Evolutionary conservation across 2,888 invertebrate species (phyloP).

Genomic region (Frankliniella intonsa): DNA sequence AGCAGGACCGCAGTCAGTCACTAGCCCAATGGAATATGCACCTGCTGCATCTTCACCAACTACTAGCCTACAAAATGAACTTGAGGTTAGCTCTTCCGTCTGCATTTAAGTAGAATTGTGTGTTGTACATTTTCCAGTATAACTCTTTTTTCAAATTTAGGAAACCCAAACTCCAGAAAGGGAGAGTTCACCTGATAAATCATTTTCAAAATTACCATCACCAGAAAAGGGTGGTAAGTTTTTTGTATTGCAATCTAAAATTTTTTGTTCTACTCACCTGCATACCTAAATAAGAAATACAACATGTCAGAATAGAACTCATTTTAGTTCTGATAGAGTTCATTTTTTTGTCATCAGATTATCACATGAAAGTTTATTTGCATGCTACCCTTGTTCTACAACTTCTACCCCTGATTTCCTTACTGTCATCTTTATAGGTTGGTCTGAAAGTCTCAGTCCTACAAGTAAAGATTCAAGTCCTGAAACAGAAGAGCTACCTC

Average conservation of each 20-base stretch:
- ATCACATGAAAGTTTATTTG: no score
- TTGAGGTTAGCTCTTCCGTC: constrained; percentile 35
- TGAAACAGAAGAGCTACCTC: constrained; percentile 40
- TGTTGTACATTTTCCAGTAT: neutral
- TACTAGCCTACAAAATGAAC: constrained; percentile 43
- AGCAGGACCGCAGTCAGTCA: constrained; percentile 41
- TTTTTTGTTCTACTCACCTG: neutral
- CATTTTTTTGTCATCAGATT: neutral
- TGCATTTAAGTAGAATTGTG: neutral
- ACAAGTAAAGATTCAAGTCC: constrained; percentile 41
- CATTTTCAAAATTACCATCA: constrained; percentile 1
- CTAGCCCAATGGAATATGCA: constrained; percentile 40
- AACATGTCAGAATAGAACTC: neutral
- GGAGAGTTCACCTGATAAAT: neutral
- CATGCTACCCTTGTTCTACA: neutral
- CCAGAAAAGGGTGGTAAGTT: neutral
- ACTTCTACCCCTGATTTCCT: neutral
- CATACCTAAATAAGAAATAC: neutral
- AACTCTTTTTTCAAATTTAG: constrained; percentile 9
- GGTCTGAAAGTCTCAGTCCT: constrained; percentile 43
- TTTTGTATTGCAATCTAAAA: neutral
- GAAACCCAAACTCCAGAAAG: constrained; percentile 29
- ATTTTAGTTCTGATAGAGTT: neutral
- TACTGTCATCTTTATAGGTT: constrained; percentile 37
- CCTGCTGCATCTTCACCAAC: constrained; percentile 42